Percentiles rank a stretch among this genome's conserved stretches.
These are phyloP conservation scores for Stichopus chloronotus DNA, from an alignment of 35 echinoderm and acorn worm species.

Conservation along the genomic window DNA sequence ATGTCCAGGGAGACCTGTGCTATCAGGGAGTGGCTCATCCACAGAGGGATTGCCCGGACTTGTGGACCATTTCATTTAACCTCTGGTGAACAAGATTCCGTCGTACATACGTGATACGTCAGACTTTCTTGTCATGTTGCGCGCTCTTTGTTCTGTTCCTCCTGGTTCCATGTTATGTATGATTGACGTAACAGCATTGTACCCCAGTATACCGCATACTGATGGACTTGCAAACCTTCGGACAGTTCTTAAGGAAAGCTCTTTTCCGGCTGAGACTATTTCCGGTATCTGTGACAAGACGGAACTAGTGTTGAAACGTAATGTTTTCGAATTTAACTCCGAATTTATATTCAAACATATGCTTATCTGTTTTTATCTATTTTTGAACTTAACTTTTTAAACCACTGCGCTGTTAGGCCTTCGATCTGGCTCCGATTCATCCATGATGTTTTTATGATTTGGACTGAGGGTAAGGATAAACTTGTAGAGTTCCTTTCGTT, in stretches of 20 bases:
- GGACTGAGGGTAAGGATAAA: slow-evolving; percentile 46
- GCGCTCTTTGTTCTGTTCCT: slow-evolving; percentile 1
- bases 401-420: slow-evolving; percentile 30
- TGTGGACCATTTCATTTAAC: slow-evolving; percentile 45
- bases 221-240: slow-evolving; percentile 1
- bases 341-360: slow-evolving; percentile 12
- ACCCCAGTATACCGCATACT: slow-evolving; percentile 47
- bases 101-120: not conserved
- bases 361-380: not conserved
- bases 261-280: not conserved
- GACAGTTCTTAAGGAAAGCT: slow-evolving; percentile 4
- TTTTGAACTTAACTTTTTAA: slow-evolving; percentile 4
- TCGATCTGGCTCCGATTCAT: slow-evolving; percentile 19
- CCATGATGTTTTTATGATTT: slow-evolving; percentile 39
- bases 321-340: slow-evolving; percentile 38
- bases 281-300: not conserved
- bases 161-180: slow-evolving; percentile 12
- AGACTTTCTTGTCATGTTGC: slow-evolving; percentile 11
- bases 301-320: slow-evolving; percentile 3
- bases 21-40: not conserved
- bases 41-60: slow-evolving; percentile 14
- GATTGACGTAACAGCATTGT: slow-evolving; percentile 27
- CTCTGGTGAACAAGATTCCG: slow-evolving; percentile 11
- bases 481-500: slow-evolving; percentile 20
- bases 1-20: slow-evolving; percentile 9